Evolutionary conservation across 2,888 invertebrate genomes (phyloP).

Genomic region (Eupithecia centaureata): DNA sequence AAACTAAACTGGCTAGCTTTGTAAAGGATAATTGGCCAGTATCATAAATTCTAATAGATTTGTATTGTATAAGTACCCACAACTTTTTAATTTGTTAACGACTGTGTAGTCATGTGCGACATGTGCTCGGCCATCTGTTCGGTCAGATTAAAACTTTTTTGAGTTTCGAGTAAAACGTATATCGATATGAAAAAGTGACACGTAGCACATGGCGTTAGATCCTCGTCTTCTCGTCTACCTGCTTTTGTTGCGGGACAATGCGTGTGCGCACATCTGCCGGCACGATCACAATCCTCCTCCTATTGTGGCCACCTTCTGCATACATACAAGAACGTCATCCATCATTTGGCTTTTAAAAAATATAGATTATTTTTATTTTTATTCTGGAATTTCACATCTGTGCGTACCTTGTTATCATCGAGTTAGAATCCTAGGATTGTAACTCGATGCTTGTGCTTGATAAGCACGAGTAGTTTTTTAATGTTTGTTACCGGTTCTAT

Average conservation of each 20-base stretch:
- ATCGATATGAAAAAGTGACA: slow-evolving; percentile 78
- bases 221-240: slow-evolving; percentile 72
- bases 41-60: no score
- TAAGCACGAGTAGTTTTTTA: background rate
- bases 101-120: no score
- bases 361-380: background rate
- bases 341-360: slow-evolving; percentile 42
- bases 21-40: no score
- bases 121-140: slow-evolving; percentile 79
- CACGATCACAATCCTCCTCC: slow-evolving; percentile 52
- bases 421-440: no score
- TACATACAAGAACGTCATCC: slow-evolving; percentile 54
- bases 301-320: slow-evolving; percentile 52
- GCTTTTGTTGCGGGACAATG: slow-evolving; percentile 80
- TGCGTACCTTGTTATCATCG: background rate
- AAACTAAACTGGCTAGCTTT: no score
- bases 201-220: slow-evolving; percentile 77
- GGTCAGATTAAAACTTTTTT: slow-evolving; percentile 78
- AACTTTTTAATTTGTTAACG: no score
- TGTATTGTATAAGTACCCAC: no score
- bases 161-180: slow-evolving; percentile 72
- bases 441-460: no score
- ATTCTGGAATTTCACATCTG: slow-evolving; percentile 10
- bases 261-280: slow-evolving; percentile 76
- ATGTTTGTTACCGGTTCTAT: slow-evolving; percentile 21